phyloP scores from a whole-genome alignment of 2,113 vertebrate genomes.

The Perca schrenkii region DNA sequence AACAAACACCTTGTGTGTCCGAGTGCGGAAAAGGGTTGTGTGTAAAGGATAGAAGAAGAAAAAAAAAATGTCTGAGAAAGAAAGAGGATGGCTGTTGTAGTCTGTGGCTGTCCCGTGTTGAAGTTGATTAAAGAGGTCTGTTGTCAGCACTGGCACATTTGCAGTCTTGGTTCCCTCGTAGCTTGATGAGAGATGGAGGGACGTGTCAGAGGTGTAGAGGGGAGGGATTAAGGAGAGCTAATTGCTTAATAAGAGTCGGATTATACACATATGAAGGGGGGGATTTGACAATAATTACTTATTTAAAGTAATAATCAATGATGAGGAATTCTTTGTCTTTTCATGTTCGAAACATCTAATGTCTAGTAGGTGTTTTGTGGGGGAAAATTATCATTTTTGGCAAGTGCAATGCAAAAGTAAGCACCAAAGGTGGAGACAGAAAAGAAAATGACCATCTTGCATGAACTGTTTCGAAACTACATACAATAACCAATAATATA shows the following conservation, averaged over 20 bases:
- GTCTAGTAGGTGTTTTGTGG: background rate
- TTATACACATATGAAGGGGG: constrained; percentile 2
- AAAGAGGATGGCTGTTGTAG: constrained; percentile 41
- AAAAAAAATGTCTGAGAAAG: constrained; percentile 13
- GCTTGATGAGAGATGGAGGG: constrained; percentile 65
- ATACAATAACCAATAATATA: too few relatives aligned
- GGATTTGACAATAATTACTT: background rate
- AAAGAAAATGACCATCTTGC: background rate
- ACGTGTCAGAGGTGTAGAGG: constrained; percentile 24
- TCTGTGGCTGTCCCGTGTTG: constrained; percentile 31
- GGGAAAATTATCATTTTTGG: background rate
- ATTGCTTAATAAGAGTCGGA: constrained; percentile 49
- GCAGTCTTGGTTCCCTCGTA: constrained; percentile 1
- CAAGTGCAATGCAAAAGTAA: background rate
- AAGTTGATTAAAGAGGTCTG: constrained; percentile 65
- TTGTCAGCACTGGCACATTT: constrained; percentile 77
- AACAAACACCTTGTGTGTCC: constrained; percentile 71
- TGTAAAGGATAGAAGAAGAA: background rate
- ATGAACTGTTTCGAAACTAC: too few relatives aligned
- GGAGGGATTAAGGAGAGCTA: constrained; percentile 49
- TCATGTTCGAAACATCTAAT: background rate
- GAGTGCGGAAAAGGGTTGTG: constrained; percentile 46
- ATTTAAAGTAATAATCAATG: background rate
- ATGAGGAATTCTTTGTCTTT: background rate
- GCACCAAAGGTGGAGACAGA: too few relatives aligned